Percentiles rank a stretch among this genome's conserved stretches.
phyloP scores from a whole-genome alignment of 2,888 invertebrate genomes.

The Scaptomyza polygonia region DNA sequence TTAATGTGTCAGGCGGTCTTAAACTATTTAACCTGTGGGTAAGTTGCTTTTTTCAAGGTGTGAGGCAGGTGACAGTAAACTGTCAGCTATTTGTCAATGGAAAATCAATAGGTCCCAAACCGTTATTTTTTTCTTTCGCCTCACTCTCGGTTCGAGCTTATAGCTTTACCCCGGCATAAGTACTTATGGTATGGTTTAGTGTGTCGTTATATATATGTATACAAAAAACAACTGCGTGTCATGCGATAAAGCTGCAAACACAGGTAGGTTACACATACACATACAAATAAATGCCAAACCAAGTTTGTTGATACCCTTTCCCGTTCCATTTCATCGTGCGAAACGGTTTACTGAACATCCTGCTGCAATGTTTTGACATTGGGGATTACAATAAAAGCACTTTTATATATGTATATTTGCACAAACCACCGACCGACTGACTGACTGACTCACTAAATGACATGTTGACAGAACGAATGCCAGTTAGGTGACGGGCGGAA shows the following conservation, averaged over 20 bases:
- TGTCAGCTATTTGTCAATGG: conserved; percentile 73
- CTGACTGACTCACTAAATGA: conserved; percentile 11
- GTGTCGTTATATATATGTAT: conserved; percentile 32
- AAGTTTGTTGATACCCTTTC: conserved; percentile 29
- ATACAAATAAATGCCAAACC: conserved; percentile 29
- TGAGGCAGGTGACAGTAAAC: conserved; percentile 29
- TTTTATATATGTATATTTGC: conserved; percentile 71
- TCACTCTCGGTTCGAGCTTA: background rate
- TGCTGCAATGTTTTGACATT: conserved; percentile 72
- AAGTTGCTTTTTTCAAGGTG: background rate
- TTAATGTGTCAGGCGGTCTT: conserved; percentile 70
- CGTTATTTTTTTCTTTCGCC: conserved; percentile 29
- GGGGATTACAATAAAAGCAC: conserved; percentile 73
- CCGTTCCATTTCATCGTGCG: too few relatives aligned
- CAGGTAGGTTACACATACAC: conserved; percentile 50
- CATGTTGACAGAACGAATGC: conserved; percentile 27
- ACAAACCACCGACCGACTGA: conserved; percentile 37
- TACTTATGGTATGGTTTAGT: conserved; percentile 59
- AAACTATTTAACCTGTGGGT: conserved; percentile 66
- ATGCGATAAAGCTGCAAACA: conserved; percentile 62
- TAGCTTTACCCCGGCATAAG: conserved; percentile 13
- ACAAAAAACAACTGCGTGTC: conserved; percentile 67
- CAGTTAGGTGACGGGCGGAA: conserved; percentile 8
- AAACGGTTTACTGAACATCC: conserved; percentile 61
- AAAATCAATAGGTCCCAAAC: conserved; percentile 68